These are phyloP conservation scores for Sciurus niger DNA, from an alignment of 2,113 vertebrate species.

Conservation along the genomic window DNA sequence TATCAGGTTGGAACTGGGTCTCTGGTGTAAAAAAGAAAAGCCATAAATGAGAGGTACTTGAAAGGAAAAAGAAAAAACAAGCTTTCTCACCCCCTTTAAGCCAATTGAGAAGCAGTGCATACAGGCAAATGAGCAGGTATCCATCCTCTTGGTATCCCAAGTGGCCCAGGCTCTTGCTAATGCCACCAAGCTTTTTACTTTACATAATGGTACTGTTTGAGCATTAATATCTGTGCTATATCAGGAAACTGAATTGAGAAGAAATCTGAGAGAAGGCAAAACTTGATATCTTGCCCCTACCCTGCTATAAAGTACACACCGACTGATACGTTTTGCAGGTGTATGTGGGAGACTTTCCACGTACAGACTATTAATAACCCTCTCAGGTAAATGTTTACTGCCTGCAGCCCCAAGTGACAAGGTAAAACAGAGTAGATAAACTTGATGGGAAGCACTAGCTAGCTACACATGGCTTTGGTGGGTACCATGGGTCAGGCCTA, in stretches of 20 bases:
- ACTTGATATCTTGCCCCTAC: background rate
- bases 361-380: background rate
- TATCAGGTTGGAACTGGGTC: background rate
- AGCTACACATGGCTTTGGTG: background rate
- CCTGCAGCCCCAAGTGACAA: background rate
- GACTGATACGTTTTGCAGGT: background rate
- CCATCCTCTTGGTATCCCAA: background rate
- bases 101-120: background rate
- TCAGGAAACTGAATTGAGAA: background rate
- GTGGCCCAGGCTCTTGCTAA: background rate
- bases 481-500: background rate
- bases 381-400: background rate
- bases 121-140: background rate
- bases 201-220: background rate
- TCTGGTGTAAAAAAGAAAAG: conserved; percentile 42
- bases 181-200: background rate
- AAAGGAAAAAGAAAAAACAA: background rate
- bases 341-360: background rate
- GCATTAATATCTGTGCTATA: background rate
- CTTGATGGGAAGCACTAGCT: background rate
- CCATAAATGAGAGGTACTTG: background rate
- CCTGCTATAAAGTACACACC: background rate
- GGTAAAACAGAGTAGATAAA: background rate
- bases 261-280: background rate
- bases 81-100: background rate